A percentile compares a stretch with the other conserved stretches of the same genome.
Evolutionary conservation across 1,140 invertebrate genomes (phyloP).

Genomic region (Drosophila subpulchrella): DNA sequence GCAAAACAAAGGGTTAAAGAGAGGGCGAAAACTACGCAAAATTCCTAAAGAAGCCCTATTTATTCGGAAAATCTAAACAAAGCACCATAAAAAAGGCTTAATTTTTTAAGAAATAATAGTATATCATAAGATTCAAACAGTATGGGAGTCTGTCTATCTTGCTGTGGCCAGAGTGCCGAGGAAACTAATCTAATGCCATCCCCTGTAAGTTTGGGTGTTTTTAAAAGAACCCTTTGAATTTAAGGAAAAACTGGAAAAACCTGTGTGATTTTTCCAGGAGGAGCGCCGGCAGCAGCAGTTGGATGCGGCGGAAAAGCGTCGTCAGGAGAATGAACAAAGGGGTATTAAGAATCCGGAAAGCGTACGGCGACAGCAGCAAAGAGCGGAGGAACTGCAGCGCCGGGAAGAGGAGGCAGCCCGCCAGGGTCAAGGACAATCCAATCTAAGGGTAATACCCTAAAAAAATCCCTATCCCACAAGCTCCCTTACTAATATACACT

Average conservation of each 20-base stretch:
- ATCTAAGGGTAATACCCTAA: slow-evolving; percentile 49
- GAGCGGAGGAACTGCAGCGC: slow-evolving; percentile 55
- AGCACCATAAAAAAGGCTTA: slow-evolving; percentile 40
- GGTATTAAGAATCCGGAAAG: slow-evolving; percentile 78
- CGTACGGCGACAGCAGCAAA: slow-evolving; percentile 69
- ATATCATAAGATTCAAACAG: background rate
- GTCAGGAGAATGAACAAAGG: slow-evolving; percentile 67
- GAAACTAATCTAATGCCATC: slow-evolving; percentile 78
- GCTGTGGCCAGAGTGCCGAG: slow-evolving; percentile 70
- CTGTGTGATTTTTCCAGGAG: slow-evolving; percentile 45
- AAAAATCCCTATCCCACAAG: background rate
- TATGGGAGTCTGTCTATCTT: slow-evolving; percentile 63
- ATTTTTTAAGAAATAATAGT: background rate
- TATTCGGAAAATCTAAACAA: slow-evolving; percentile 3
- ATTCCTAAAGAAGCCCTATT: slow-evolving; percentile 4
- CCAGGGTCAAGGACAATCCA: slow-evolving; percentile 60
- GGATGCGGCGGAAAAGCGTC: slow-evolving; percentile 78
- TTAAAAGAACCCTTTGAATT: no score
- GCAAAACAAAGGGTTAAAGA: slow-evolving; percentile 57
- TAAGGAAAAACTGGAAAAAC: background rate
- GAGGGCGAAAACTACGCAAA: slow-evolving; percentile 45
- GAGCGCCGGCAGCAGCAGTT: slow-evolving; percentile 72
- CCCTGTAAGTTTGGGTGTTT: slow-evolving; percentile 37
- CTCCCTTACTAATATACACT: background rate
- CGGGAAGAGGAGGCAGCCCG: slow-evolving; percentile 71